Evolutionary conservation across 2,113 vertebrate genomes (phyloP), one percentile per base, ranked within the genome.

Genomic region (Apodemus speciosus): DNA sequence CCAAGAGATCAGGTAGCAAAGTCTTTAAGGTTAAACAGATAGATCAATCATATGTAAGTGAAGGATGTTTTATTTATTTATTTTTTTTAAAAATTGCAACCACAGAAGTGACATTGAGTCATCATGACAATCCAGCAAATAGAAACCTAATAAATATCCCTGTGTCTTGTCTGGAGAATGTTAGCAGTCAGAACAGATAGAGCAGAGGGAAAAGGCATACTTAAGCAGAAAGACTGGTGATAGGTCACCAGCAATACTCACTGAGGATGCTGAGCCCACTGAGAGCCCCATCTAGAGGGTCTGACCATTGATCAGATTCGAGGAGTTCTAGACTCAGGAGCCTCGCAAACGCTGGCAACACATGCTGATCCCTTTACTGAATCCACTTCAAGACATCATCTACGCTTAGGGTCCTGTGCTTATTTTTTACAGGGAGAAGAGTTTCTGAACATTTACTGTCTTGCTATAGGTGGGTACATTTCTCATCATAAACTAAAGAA

Each of bases 401-500:
- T 81, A 9, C 66, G 11, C 6, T 66, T 43, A 77, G n/a, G 23
- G 35, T 75, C 83, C 66, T 75, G 10, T 40, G 35, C 6, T 46
- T 51, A 21, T 81, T 75, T 73, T 51, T 21, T 51, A 35, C 0
- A 10, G 6, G 20, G 7, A 86, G 8, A 79, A 25, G 25, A 32
- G 46, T 92, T 71, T 95, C 21, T 88, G 40, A 81, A 75, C 15
- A 69, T 20, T 21, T 62, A 23, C 51, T 68, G 0, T 62, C 11
- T 90, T 10, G 30, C 43, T 7, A 35, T 79, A 10, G 9, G 72
- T 66, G 9, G 62, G n/a, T 51, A 10, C 1, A 25, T 66, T 83
- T 92, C 53, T 96, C 49, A 4, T n/a, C 40, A 75, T 49, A 75
- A 92, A 84, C 35, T 64, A 90, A 69, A 73, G 25, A 92, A 79